These are phyloP conservation scores for Scomber colias DNA, from an alignment of 2,113 vertebrate genomes.

Conservation along the genomic window DNA sequence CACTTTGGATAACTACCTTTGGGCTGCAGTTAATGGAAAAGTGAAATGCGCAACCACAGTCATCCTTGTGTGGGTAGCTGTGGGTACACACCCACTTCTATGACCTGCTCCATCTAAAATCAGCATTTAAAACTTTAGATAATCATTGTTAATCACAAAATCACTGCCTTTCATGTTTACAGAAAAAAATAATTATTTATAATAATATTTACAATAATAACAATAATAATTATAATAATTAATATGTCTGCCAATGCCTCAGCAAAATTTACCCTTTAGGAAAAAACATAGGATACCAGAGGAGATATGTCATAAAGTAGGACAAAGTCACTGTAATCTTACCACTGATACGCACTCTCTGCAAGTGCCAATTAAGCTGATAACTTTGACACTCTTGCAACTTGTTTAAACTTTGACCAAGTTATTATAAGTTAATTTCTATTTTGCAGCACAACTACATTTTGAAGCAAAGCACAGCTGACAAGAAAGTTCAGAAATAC, in stretches of 20 bases:
- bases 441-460: background rate
- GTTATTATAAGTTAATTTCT: background rate
- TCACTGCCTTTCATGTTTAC: background rate
- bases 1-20: slow-evolving; percentile 13
- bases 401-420: slow-evolving; percentile 24
- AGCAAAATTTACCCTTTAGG: background rate
- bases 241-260: background rate
- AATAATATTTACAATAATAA: too few species aligned
- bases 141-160: background rate
- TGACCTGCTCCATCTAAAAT: slow-evolving; percentile 29
- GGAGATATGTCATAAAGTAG: slow-evolving; percentile 21
- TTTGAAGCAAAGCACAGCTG: background rate
- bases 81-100: slow-evolving; percentile 82
- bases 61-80: slow-evolving; percentile 43
- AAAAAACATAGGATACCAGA: background rate
- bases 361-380: background rate
- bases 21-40: slow-evolving; percentile 53
- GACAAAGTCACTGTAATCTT: slow-evolving; percentile 22
- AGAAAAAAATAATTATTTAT: background rate
- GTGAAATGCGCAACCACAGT: slow-evolving; percentile 71
- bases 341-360: slow-evolving; percentile 22
- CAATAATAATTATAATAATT: background rate
- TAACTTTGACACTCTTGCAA: slow-evolving; percentile 15
- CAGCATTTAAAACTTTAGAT: background rate
- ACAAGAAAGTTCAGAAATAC: slow-evolving; percentile 8